phyloP scores from a whole-genome alignment of 2,888 invertebrate genomes.

The Theretra japonica region DNA sequence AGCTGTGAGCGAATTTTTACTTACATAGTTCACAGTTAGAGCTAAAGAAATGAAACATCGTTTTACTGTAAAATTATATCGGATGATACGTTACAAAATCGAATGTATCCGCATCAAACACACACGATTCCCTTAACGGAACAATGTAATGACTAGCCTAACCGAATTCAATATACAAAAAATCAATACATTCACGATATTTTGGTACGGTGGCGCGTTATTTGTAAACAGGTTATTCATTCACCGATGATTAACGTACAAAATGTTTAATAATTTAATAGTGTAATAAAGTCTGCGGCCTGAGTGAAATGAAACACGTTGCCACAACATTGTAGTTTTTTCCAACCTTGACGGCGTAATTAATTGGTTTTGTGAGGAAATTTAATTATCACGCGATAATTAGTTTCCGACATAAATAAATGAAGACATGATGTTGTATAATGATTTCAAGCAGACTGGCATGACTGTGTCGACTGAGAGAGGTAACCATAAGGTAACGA shows the following conservation, averaged over 20 bases:
- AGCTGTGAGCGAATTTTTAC: no score
- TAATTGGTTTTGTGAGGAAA: constrained; percentile 41
- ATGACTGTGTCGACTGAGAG: no score
- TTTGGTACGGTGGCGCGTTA: not conserved
- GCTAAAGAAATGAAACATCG: no score
- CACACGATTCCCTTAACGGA: not conserved
- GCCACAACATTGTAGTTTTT: constrained; percentile 41
- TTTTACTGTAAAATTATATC: no score
- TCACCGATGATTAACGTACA: constrained; percentile 2
- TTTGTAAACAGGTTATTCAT: constrained; percentile 19
- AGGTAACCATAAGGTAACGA: no score
- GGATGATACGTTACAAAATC: no score
- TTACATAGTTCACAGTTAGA: no score
- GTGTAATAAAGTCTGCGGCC: constrained; percentile 37
- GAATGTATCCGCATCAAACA: not conserved
- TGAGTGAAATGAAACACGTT: constrained; percentile 42
- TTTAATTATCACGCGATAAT: constrained; percentile 39
- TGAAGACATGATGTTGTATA: not conserved
- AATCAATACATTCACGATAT: constrained; percentile 17
- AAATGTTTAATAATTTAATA: constrained; percentile 33
- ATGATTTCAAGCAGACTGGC: not conserved
- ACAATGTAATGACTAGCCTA: not conserved
- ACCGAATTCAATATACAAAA: not conserved
- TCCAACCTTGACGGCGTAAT: constrained; percentile 44
- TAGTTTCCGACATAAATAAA: constrained; percentile 26